Percentiles rank a stretch among this genome's conserved stretches.
Evolutionary conservation across 2,888 invertebrate species (phyloP).

Genomic region (Hartigia nigra): DNA sequence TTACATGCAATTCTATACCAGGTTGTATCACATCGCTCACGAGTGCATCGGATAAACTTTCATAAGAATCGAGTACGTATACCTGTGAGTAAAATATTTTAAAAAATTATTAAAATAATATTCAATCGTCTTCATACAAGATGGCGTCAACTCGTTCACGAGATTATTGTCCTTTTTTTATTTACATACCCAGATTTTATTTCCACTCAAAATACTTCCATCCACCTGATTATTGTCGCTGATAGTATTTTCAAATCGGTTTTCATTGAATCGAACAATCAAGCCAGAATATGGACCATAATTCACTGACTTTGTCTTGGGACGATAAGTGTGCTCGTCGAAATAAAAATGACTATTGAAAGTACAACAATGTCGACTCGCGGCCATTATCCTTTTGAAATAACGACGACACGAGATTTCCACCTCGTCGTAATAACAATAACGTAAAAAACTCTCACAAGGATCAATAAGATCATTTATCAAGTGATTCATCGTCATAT

Average conservation of each 20-base stretch:
- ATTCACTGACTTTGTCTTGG: no score
- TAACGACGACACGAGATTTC: conserved; percentile 45
- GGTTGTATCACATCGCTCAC: conserved; percentile 25
- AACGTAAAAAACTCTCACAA: conserved; percentile 56
- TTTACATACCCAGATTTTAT: no score
- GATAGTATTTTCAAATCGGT: not conserved
- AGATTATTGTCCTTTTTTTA: no score
- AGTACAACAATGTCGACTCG: conserved; percentile 61
- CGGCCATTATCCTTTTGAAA: conserved; percentile 42
- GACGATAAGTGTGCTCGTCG: not conserved
- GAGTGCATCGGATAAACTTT: conserved; percentile 44
- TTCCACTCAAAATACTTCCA: no score
- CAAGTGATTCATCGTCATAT: no score
- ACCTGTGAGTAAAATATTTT: conserved; percentile 36
- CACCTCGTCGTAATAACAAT: conserved; percentile 56
- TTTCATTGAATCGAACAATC: conserved; percentile 23
- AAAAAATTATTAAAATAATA: no score
- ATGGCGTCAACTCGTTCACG: no score
- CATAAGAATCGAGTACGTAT: conserved; percentile 47
- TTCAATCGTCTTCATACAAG: no score
- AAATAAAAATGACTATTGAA: conserved; percentile 56
- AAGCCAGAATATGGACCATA: conserved; percentile 29
- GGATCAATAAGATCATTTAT: conserved; percentile 21
- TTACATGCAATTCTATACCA: conserved; percentile 10
- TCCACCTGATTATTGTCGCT: no score